Conservation (phyloP, 2,113 vertebrate genomes). For the Ceratotherium simum region DNA sequence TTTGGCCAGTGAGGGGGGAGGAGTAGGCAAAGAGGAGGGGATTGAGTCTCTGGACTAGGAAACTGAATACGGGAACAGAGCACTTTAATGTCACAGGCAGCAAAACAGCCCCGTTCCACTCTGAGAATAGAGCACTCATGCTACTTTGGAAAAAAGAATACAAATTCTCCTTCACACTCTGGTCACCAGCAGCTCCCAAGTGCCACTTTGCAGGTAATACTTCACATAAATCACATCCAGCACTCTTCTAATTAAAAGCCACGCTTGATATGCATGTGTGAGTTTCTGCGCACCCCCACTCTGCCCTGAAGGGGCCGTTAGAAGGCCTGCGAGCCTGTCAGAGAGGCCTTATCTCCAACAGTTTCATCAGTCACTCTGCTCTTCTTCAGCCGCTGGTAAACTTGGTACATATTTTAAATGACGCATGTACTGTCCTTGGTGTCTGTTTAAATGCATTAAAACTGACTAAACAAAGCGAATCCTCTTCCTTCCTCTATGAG, state of each 20-base stretch:
- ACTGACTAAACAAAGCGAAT: constrained; percentile 78
- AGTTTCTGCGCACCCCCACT: not conserved
- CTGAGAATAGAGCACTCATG: not conserved
- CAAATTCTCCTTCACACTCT: not conserved
- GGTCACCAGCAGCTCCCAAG: not conserved
- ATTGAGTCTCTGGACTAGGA: not conserved
- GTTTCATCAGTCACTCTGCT: constrained; percentile 75
- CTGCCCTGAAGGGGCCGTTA: not conserved
- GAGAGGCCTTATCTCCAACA: constrained; percentile 64
- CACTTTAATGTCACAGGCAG: not conserved
- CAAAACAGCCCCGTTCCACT: not conserved
- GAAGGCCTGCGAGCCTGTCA: constrained; percentile 67
- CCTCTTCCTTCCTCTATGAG: constrained; percentile 74
- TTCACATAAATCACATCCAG: not conserved
- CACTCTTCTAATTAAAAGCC: constrained; percentile 20
- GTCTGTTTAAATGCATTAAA: constrained; percentile 82
- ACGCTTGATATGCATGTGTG: not conserved
- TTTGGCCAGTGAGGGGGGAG: no score
- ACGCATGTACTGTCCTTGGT: constrained; percentile 81
- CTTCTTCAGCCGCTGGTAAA: constrained; percentile 58
- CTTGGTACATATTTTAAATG: constrained; percentile 65
- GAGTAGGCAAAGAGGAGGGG: not conserved
- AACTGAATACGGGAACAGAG: not conserved
- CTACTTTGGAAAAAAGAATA: constrained; percentile 29
- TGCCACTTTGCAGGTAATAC: not conserved